Evolutionary conservation across 2,888 invertebrate species (phyloP).

Genomic region (Drosophila rubida): DNA sequence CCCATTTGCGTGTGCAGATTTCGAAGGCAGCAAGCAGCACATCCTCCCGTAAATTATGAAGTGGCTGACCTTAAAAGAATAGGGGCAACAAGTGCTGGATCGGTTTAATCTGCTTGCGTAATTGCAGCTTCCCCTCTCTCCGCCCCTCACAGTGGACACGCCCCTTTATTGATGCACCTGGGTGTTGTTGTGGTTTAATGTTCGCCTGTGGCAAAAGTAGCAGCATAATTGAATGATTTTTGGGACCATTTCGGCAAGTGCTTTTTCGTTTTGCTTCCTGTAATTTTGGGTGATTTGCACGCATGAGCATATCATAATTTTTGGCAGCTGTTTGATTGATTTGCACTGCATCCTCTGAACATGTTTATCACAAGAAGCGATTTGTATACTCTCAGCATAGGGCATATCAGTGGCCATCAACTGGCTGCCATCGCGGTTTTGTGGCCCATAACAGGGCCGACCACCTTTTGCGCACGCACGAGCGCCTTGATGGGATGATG

Average conservation of each 20-base stretch:
- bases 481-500: constrained; percentile 35
- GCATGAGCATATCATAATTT: constrained; percentile 43
- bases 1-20: constrained; percentile 44
- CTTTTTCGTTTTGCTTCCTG: constrained; percentile 63
- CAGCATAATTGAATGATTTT: constrained; percentile 77
- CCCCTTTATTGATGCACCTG: constrained; percentile 59
- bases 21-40: background rate
- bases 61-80: constrained; percentile 51
- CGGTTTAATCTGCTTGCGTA: constrained; percentile 48
- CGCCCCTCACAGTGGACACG: constrained; percentile 31
- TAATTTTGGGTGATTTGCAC: constrained; percentile 72
- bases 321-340: constrained; percentile 70
- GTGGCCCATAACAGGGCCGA: constrained; percentile 36
- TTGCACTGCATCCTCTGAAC: constrained; percentile 53
- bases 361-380: constrained; percentile 43
- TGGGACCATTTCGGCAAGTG: constrained; percentile 73
- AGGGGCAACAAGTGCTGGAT: constrained; percentile 25
- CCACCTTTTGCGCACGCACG: constrained; percentile 54
- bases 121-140: constrained; percentile 27
- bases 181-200: constrained; percentile 39
- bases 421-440: background rate
- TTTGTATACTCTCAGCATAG: constrained; percentile 8
- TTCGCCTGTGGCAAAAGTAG: constrained; percentile 39
- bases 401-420: background rate
- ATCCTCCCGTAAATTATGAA: constrained; percentile 51